Base-by-base conservation (phyloP, 2,113 vertebrate species). In the Dasypus novemcinctus region DNA sequence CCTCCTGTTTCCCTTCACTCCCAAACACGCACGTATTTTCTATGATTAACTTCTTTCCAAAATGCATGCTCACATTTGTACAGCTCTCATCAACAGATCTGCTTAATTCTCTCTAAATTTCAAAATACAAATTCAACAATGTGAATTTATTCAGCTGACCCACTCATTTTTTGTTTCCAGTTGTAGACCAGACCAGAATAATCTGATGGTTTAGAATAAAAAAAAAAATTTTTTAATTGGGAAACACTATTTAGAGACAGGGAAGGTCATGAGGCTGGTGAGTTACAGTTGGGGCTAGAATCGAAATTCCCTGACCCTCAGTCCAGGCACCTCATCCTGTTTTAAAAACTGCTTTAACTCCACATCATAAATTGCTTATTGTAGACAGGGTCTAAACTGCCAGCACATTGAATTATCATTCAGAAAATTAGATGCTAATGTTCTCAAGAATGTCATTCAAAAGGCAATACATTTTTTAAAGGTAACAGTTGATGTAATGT, bases 401-500 rank as follows among this genome's bases (percentile, higher is more conserved):
- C 11, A 43, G 72, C 2, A 36, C 25, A 11, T 1, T 90, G 49
- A 83, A 90, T 68, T 81, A 82, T 85, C 84, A 93, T 96, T 96
- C 61, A 97, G 95, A 97, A 93, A 96, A 96, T 96, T 90, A 82
- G 61, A 95, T 92, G 88, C 66, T 96, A 90, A 90, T 95, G 27
- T 74, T 90, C 76, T 96, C 54, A 95, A 93, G 75, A 90, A 91
- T 90, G 76, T 93, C 76, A 92, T 92, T 97, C 94, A 97, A 93
- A 52, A 93, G 66, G 66, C 68, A 74, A 81, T 69, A 52, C 29
- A 46, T 85, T 92, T 92, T 74, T 78, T 46, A 27, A 49, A 95
- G 81, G 74, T 84, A 88, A 85, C n/a, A 88, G 85, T 78, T 90
- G 59, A 93, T 87, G 49, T 93, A 66, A 66, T 15, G 29, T 72